Evolutionary conservation across 2,888 invertebrate species (phyloP).

Genomic region (Allacma fusca): DNA sequence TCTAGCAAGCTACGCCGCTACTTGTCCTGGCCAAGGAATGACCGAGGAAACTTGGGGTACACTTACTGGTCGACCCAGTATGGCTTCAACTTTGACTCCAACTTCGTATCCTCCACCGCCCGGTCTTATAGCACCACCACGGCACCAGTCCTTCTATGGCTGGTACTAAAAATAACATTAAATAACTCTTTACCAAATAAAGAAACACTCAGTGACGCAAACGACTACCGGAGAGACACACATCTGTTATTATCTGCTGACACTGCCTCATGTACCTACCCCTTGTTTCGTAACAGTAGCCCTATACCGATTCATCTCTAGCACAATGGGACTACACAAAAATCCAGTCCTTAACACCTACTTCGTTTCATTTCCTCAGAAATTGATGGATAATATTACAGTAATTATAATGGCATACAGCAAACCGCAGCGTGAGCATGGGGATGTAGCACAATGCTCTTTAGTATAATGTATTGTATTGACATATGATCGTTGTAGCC

Average conservation of each 20-base stretch:
- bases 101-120: constrained; percentile 58
- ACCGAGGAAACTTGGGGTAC: constrained; percentile 60
- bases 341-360: no score
- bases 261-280: no score
- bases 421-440: no score
- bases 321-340: no score
- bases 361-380: no score
- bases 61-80: constrained; percentile 55
- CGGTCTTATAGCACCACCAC: constrained; percentile 59
- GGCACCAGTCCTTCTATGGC: constrained; percentile 60
- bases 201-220: constrained; percentile 16
- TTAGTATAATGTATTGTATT: not conserved
- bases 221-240: not conserved
- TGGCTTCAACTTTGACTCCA: constrained; percentile 57
- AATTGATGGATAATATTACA: no score
- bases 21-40: constrained; percentile 57
- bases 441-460: not conserved
- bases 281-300: no score
- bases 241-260: constrained; percentile 5
- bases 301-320: no score
- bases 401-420: no score
- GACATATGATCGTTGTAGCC: not conserved
- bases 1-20: constrained; percentile 52
- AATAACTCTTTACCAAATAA: constrained; percentile 18
- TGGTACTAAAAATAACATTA: constrained; percentile 55